Evolutionary conservation across 2,113 vertebrate genomes (phyloP), one percentile per base, ranked within the genome.

Genomic region (Aplodontia rufa): DNA sequence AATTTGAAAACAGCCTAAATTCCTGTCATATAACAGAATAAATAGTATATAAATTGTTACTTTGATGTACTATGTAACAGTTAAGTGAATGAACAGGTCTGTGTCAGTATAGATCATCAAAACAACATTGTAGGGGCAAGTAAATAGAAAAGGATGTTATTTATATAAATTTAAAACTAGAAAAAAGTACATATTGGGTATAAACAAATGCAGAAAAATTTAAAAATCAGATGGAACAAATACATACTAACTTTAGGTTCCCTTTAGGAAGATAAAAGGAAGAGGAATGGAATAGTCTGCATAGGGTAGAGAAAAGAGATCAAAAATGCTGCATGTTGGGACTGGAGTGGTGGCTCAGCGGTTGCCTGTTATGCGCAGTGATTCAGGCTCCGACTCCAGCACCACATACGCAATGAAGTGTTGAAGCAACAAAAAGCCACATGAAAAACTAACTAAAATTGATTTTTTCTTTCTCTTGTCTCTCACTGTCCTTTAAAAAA

Each of bases 1-100:
- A 96, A 94, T 71, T 42, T 47, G 5, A 58, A 96, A 96, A 49
- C 17, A 87, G 37, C 45, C 32, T 83, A 76, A 84, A 64, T 90
- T 94, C 35, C 40, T 90, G 8, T 81, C 69, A 81, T n/a, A 4
- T 30, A 94, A 8, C 11, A 55, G 64, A 87, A 49, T 82, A 87
- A 69, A 62, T 7, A 85, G 66, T 76, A 76, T 20, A 45, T 92
- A 76, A 92, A 51, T 66, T 90, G 17, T 85, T 76, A 62, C 53
- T 95, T 17, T 68, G 30, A 49, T 58, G 1, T 86, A 58, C 62
- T 92, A 6, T n/a, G 0, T 82, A 71, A 79, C 22, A 58, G 22
- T 87, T 58, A 75, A 94, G 49, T 92, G 80, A 86, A 76, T 85
- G 40, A 90, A 51, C 80, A 94, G 35, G 75, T 89, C 32, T 90